Base-by-base conservation (phyloP, 1,140 invertebrate genomes). In the Mercenaria mercenaria region DNA sequence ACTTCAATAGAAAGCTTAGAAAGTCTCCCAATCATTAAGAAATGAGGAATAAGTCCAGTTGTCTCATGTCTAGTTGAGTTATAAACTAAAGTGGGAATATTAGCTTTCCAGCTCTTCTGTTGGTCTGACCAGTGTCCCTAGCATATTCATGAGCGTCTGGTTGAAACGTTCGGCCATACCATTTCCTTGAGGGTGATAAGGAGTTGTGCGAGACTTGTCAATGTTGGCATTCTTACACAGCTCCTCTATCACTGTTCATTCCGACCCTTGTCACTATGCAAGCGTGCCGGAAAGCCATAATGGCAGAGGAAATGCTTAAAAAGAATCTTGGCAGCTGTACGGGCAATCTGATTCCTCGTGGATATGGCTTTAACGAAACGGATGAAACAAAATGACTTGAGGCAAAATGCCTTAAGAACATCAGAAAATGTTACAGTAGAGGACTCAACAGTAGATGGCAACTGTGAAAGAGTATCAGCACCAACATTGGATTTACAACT, bases 201-300 rank as follows among this genome's bases (percentile, higher is more conserved):
- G 52, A 23, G 52, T 59, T 10, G 52, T 47, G 52, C 52, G 15
- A 23, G 52, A 59, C 23, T 59, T 59, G 15, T 59, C 52, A 59
- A 59, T 59, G 52, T 47, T 47, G 43, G 15, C 43, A 47, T 47
- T 47, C 43, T 47, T 47, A 15, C n/a, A n/a, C n/a, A n/a, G n/a
- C n/a, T n/a, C n/a, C n/a, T n/a, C n/a, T n/a, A n/a, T n/a, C n/a
- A n/a, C n/a, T n/a, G n/a, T n/a, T n/a, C n/a, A n/a, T n/a, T n/a
- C n/a, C n/a, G n/a, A n/a, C n/a, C n/a, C n/a, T n/a, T n/a, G n/a
- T n/a, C n/a, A n/a, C n/a, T n/a, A n/a, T n/a, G n/a, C n/a, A n/a
- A n/a, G n/a, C n/a, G n/a, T n/a, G n/a, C 43, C 15, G 43, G 56
- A 1, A 39, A 82, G 8, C 80, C 74, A 82, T 79, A 91, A 26